Evolutionary conservation across 2,113 vertebrate genomes (phyloP).

Genomic region (Microcebus tavaratra): DNA sequence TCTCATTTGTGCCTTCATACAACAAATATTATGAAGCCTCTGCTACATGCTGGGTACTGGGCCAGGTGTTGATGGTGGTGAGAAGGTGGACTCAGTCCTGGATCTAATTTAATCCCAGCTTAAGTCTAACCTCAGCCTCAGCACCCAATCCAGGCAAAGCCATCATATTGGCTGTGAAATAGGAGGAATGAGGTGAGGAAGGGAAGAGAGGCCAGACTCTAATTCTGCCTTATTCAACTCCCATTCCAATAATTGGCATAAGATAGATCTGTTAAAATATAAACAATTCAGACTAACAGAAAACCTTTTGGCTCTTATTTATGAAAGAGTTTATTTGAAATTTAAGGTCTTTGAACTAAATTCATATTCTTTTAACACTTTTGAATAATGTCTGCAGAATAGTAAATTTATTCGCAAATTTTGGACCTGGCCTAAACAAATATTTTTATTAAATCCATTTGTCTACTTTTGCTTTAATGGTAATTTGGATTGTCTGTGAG

Average conservation of each 20-base stretch:
- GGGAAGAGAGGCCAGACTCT: background rate
- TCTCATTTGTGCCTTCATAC: background rate
- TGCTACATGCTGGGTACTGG: background rate
- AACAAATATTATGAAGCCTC: background rate
- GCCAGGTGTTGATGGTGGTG: background rate
- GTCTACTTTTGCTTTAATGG: background rate
- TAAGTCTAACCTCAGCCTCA: background rate
- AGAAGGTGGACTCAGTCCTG: background rate
- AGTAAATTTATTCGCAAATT: background rate
- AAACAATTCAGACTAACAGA: background rate
- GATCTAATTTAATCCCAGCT: background rate
- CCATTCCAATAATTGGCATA: background rate
- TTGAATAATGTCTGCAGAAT: background rate
- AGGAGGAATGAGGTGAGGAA: background rate
- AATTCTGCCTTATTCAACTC: background rate
- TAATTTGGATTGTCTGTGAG: background rate
- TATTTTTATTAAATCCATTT: background rate
- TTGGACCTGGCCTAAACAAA: background rate
- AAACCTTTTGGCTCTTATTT: background rate
- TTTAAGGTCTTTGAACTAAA: background rate
- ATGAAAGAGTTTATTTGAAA: background rate
- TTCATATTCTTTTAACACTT: constrained; percentile 1
- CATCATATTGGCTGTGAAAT: background rate
- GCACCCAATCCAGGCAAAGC: background rate
- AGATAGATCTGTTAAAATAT: background rate